phyloP scores from a whole-genome alignment of 2,113 vertebrate species.

The Campylorhamphus procurvoides region DNA sequence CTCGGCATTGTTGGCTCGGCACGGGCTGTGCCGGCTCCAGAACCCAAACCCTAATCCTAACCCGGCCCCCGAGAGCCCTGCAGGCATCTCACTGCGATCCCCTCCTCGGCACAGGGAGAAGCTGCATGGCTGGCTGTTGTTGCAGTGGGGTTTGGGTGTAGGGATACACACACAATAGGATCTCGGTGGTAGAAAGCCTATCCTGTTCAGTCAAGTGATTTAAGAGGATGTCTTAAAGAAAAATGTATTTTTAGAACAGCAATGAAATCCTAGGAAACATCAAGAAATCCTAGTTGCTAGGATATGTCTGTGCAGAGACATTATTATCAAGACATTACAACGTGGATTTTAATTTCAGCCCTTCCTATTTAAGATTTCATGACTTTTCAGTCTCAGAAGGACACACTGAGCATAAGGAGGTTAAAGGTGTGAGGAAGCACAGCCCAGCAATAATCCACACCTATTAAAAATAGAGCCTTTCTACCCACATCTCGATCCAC shows the following conservation, averaged over 20 bases:
- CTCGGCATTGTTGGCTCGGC: neutral
- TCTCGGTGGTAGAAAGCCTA: neutral
- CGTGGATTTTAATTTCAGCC: neutral
- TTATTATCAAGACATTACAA: neutral
- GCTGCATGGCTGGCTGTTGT: neutral
- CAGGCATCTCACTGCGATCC: neutral
- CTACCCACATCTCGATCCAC: neutral
- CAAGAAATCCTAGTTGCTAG: neutral
- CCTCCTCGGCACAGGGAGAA: neutral
- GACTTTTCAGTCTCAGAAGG: neutral
- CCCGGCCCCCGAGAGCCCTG: too few species aligned
- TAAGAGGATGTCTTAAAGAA: neutral
- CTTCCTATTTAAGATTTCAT: neutral
- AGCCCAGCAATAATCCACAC: neutral
- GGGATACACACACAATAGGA: accelerated
- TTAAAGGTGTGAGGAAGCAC: neutral
- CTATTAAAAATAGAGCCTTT: neutral
- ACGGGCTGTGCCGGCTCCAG: too few species aligned
- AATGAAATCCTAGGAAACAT: neutral
- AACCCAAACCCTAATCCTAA: neutral
- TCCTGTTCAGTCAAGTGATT: too few species aligned
- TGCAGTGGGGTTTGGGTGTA: neutral
- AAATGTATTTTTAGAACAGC: neutral
- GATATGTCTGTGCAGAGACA: neutral
- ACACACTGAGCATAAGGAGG: neutral